A percentile compares a stretch with the other conserved stretches of the same genome.
phyloP scores from a whole-genome alignment of 2,888 invertebrate species.

The Pterostichus madidus region DNA sequence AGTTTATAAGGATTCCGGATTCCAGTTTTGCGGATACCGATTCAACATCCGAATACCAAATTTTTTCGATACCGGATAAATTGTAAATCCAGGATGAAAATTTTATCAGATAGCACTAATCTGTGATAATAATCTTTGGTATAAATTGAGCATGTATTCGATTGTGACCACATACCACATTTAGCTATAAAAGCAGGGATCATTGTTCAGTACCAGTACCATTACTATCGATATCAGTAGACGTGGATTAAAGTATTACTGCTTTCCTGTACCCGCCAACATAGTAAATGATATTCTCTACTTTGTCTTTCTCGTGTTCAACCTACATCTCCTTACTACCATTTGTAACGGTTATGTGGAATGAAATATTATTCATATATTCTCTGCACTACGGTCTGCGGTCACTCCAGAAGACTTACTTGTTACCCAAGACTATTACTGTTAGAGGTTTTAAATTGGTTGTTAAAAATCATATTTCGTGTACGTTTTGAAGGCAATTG shows the following conservation, averaged over 20 bases:
- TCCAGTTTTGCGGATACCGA: too few species aligned
- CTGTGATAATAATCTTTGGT: too few species aligned
- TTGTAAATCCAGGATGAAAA: too few species aligned
- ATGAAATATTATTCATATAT: slow-evolving; percentile 54
- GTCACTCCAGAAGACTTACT: slow-evolving; percentile 4
- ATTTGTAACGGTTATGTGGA: slow-evolving; percentile 29
- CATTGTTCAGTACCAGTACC: slow-evolving; percentile 13
- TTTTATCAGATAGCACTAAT: too few species aligned
- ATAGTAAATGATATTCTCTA: slow-evolving; percentile 17
- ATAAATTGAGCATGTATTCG: too few species aligned
- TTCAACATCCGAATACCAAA: too few species aligned
- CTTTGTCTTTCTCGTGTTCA: slow-evolving; percentile 32
- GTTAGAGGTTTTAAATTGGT: too few species aligned
- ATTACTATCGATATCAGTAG: slow-evolving; percentile 29
- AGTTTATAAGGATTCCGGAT: too few species aligned
- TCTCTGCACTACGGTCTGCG: slow-evolving; percentile 38
- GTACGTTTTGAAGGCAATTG: too few species aligned
- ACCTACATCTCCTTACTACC: slow-evolving; percentile 40
- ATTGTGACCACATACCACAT: background rate
- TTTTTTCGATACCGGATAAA: too few species aligned
- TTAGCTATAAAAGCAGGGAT: slow-evolving; percentile 9
- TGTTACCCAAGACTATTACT: background rate
- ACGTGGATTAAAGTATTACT: slow-evolving; percentile 37
- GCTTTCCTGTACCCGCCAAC: slow-evolving; percentile 7
- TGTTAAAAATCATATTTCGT: too few species aligned